These are phyloP conservation scores for Apodemia hepburni DNA, from an alignment of 2,888 invertebrate genomes.

Conservation along the genomic window DNA sequence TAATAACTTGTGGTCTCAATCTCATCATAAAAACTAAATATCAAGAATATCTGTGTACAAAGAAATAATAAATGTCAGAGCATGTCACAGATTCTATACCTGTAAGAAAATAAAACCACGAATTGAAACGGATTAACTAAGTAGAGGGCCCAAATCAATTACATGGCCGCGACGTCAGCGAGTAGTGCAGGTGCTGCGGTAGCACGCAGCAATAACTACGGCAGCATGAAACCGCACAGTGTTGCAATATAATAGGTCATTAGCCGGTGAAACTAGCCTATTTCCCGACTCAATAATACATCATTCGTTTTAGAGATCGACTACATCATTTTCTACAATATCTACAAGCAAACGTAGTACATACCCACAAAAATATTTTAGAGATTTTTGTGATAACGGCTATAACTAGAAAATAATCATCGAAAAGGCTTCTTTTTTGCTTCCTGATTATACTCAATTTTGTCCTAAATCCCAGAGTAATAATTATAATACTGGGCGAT, in stretches of 20 bases:
- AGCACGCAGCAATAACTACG: conserved; percentile 34
- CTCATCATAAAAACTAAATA: not conserved
- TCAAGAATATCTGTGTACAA: not conserved
- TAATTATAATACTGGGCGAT: no score
- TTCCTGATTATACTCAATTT: no score
- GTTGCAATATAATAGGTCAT: conserved; percentile 48
- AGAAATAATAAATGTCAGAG: conserved; percentile 27
- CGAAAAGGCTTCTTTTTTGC: no score
- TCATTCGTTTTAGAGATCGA: no score
- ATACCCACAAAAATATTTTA: no score
- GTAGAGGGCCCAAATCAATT: conserved; percentile 41
- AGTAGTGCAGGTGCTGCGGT: conserved; percentile 18
- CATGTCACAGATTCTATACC: conserved; percentile 19
- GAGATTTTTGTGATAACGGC: no score
- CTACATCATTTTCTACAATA: no score
- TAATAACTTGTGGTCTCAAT: not conserved
- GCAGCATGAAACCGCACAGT: conserved; percentile 38
- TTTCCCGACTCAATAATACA: conserved; percentile 37
- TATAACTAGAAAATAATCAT: no score
- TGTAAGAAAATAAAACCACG: conserved; percentile 28
- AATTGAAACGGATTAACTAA: conserved; percentile 28
- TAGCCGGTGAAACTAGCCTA: conserved; percentile 54
- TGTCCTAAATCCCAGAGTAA: no score
- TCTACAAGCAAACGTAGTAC: no score
- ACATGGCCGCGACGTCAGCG: conserved; percentile 36